phyloP scores from a whole-genome alignment of 2,797 vertebrate species.

The Sardinella longiceps region DNA sequence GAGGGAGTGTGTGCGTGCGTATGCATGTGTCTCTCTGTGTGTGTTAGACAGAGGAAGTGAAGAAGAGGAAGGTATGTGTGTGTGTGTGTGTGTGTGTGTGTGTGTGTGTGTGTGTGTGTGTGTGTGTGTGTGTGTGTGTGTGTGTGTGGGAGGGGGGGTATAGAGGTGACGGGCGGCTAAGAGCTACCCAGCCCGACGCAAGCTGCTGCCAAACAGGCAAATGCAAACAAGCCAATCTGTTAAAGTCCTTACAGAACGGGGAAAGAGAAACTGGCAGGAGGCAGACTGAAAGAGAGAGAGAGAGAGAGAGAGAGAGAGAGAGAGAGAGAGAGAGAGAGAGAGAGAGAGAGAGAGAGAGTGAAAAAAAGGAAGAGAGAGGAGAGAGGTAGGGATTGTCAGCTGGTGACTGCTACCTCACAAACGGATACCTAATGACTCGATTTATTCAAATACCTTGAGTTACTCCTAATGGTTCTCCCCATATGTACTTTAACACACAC shows the following conservation, averaged over 20 bases:
- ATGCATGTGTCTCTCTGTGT: neutral
- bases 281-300: neutral
- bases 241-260: constrained; percentile 89
- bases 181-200: constrained; percentile 66
- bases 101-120: constrained; percentile 11
- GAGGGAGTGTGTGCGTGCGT: neutral
- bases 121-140: neutral
- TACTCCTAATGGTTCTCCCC: constrained; percentile 89
- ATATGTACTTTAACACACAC: constrained; percentile 77
- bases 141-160: neutral
- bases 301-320: neutral
- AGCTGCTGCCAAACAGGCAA: constrained; percentile 80
- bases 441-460: constrained; percentile 85
- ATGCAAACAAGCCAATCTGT: constrained; percentile 88
- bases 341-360: neutral
- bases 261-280: constrained; percentile 82
- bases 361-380: neutral
- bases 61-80: constrained; percentile 27
- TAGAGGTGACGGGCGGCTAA: constrained; percentile 36
- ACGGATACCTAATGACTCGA: constrained; percentile 92
- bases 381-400: constrained; percentile 77
- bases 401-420: constrained; percentile 88
- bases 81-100: constrained; percentile 8
- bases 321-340: constrained; percentile 12
- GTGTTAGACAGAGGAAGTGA: neutral